A percentile compares a stretch with the other conserved stretches of the same genome.
phyloP scores from a whole-genome alignment of 2,797 vertebrate genomes.

The Ispidina lecontei region DNA sequence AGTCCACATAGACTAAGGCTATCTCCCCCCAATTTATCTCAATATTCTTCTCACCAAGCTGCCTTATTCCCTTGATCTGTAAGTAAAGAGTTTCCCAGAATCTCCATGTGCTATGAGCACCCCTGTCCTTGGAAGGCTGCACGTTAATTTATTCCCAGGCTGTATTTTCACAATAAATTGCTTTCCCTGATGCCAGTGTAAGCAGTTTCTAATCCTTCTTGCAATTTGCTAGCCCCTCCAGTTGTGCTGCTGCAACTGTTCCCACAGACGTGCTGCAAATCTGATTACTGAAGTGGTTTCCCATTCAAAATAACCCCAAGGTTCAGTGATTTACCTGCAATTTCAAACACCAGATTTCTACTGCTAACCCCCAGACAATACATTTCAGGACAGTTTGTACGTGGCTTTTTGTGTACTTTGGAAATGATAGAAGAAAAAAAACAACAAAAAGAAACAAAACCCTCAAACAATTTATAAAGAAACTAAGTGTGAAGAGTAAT shows the following conservation, averaged over 20 bases:
- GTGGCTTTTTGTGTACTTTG: neutral
- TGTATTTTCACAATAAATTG: neutral
- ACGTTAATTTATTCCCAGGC: neutral
- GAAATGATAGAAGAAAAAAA: neutral
- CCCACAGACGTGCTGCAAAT: neutral
- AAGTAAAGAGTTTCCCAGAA: neutral
- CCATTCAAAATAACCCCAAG: neutral
- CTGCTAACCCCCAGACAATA: neutral
- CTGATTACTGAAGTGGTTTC: conserved; percentile 25
- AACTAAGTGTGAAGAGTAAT: conserved; percentile 36
- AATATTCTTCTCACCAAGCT: neutral
- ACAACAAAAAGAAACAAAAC: neutral
- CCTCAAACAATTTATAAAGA: conserved; percentile 14
- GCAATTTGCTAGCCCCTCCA: conserved; percentile 21
- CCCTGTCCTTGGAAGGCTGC: neutral
- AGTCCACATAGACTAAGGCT: neutral
- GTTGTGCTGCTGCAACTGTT: conserved; percentile 14
- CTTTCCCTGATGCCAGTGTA: neutral
- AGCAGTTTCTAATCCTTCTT: conserved; percentile 34
- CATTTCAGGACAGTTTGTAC: neutral
- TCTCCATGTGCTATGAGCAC: neutral
- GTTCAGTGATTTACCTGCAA: neutral
- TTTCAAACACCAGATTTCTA: conserved; percentile 6
- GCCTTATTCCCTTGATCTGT: neutral
- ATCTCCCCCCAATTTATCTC: neutral